These are phyloP conservation scores for Lathronympha strigana DNA, from an alignment of 2,888 invertebrate genomes.

Conservation along the genomic window DNA sequence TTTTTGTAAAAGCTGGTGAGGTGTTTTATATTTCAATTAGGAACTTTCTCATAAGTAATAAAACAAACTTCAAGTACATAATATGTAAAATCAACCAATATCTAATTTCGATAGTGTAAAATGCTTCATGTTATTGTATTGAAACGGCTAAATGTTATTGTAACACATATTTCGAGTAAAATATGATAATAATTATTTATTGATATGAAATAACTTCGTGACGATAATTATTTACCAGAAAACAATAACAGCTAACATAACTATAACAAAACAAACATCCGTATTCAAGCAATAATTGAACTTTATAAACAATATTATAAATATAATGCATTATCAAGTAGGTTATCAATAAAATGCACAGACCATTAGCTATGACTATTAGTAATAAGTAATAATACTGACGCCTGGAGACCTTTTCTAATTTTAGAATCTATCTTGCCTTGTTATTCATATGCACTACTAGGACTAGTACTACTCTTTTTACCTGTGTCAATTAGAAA, in stretches of 20 bases:
- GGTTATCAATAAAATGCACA: conserved; percentile 22
- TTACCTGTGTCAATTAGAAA: too few species aligned
- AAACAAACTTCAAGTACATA: too few species aligned
- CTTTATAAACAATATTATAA: conserved; percentile 24
- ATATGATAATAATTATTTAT: neutral
- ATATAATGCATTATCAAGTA: conserved; percentile 10
- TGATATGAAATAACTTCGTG: neutral
- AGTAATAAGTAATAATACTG: neutral
- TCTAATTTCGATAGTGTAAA: too few species aligned
- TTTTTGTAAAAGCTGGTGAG: too few species aligned
- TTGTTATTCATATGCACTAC: too few species aligned
- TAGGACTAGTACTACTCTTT: too few species aligned
- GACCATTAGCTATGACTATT: conserved; percentile 10
- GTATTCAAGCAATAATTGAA: conserved; percentile 14
- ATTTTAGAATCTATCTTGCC: too few species aligned
- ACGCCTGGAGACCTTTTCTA: too few species aligned
- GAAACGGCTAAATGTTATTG: neutral
- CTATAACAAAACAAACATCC: neutral
- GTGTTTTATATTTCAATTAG: too few species aligned
- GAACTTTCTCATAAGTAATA: too few species aligned
- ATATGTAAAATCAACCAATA: too few species aligned
- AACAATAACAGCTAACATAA: neutral
- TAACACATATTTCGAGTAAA: neutral
- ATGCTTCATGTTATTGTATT: too few species aligned
- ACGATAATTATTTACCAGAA: neutral